phyloP scores from a whole-genome alignment of 2,888 invertebrate species.

The Drosophila colorata region DNA sequence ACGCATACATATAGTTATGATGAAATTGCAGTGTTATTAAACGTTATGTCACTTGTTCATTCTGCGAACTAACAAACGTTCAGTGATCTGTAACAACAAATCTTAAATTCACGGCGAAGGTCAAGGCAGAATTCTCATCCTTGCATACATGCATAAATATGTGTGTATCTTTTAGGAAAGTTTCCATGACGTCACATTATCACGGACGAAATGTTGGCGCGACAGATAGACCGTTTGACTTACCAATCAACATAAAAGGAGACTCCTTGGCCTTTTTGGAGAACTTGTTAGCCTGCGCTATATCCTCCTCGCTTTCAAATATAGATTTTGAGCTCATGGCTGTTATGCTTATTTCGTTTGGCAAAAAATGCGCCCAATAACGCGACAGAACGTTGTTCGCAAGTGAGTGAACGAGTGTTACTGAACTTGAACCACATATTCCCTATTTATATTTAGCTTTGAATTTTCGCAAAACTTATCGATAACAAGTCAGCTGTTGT shows the following conservation, averaged over 20 bases:
- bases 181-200: slow-evolving; percentile 50
- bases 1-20: slow-evolving; percentile 14
- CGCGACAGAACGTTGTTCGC: slow-evolving; percentile 2
- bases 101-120: slow-evolving; percentile 39
- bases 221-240: slow-evolving; percentile 66
- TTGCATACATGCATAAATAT: slow-evolving; percentile 10
- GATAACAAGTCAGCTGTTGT: slow-evolving; percentile 30
- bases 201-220: slow-evolving; percentile 8
- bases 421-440: slow-evolving; percentile 24
- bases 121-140: slow-evolving; percentile 45
- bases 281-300: slow-evolving; percentile 85
- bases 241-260: slow-evolving; percentile 91
- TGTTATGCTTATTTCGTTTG: slow-evolving; percentile 10
- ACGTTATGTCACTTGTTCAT: slow-evolving; percentile 58
- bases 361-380: slow-evolving; percentile 12
- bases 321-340: slow-evolving; percentile 76
- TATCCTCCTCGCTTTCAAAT: slow-evolving; percentile 79
- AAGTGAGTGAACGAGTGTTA: slow-evolving; percentile 19
- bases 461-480: slow-evolving; percentile 15
- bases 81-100: neutral
- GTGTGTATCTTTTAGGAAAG: slow-evolving; percentile 14
- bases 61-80: neutral
- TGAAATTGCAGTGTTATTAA: slow-evolving; percentile 33
- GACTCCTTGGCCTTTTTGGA: slow-evolving; percentile 90
- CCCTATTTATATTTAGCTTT: neutral